Evolutionary conservation across 2,113 vertebrate species (phyloP), one percentile per base, ranked within the genome.

Genomic region (Verasper variegatus): DNA sequence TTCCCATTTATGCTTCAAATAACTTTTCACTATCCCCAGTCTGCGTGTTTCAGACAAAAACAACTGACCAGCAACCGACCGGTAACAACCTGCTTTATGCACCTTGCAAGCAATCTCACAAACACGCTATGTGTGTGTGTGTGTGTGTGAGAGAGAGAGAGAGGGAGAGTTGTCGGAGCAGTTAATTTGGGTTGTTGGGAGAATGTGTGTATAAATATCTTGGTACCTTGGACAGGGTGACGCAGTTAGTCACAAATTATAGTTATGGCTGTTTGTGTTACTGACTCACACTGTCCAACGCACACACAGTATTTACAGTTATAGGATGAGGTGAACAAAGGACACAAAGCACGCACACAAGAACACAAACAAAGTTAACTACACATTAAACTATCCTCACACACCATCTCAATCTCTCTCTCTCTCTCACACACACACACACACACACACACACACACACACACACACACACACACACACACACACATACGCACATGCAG

Each of bases 191-290:
- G 21, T 63, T 71, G 73, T 66, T 76, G 65, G 49, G 49, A 69
- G 66, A 54, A 54, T 42, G 60, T 77, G 60, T 77, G 65, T 85
- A 70, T 85, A 86, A 88, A 85, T 85, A 78, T 78, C 51, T 62
- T n/a, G 24, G 21, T 71, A 74, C 79, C 66, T 85, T 67, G 78
- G 85, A 86, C 82, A 85, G 78, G 68, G 47, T 67, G 87, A 82
- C 81, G 79, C 70, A 80, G 65, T 78, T 76, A 49, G 71, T 86
- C 73, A 78, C 86, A 90, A 88, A 87, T 87, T 85, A 89, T 83
- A 79, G 86, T 70, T 79, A 76, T 74, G 56, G 70, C 72, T 63
- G 64, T 71, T 3, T 74, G 69, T 74, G 71, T 69, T 59, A 54
- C 40, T 42, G 40, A 42, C 40, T 13, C 40, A 42, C 40, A 42